Conservation (phyloP, 2,888 invertebrate species). For the Cantharis lateralis region DNA sequence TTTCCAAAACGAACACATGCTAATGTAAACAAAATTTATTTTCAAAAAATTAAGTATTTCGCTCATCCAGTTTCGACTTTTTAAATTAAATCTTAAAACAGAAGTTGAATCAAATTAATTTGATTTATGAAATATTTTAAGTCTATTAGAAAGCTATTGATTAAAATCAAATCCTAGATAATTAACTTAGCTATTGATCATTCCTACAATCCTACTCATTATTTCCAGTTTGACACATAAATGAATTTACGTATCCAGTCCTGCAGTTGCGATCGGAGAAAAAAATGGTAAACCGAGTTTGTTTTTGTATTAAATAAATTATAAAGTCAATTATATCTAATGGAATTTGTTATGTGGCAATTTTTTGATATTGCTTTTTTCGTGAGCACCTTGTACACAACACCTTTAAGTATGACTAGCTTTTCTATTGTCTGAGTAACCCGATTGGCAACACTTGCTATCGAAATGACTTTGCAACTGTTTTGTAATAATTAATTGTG, state of each 20-base stretch:
- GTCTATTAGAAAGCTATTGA: slow-evolving; percentile 4
- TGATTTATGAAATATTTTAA: slow-evolving; percentile 5
- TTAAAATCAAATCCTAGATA: not conserved
- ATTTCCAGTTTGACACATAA: not conserved
- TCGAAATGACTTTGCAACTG: slow-evolving; percentile 31
- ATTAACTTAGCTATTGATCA: slow-evolving; percentile 3
- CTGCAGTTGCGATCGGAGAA: not conserved
- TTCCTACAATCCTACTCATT: not conserved
- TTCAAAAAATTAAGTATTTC: not conserved
- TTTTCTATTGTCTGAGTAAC: slow-evolving; percentile 22
- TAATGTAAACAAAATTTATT: not conserved
- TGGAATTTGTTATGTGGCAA: slow-evolving; percentile 13
- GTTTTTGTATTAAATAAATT: not conserved
- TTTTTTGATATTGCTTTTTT: slow-evolving; percentile 18
- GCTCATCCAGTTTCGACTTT: not conserved
- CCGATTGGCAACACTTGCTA: slow-evolving; percentile 19
- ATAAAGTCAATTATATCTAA: not conserved
- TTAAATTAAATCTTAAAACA: not conserved
- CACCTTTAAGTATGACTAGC: slow-evolving; percentile 25
- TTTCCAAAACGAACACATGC: not conserved
- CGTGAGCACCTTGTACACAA: slow-evolving; percentile 19
- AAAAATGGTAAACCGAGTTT: not conserved
- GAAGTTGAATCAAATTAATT: slow-evolving; percentile 2
- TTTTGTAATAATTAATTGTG: slow-evolving; percentile 27
- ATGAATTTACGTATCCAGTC: not conserved